Evolutionary conservation across 2,888 invertebrate species (phyloP).

Genomic region (Rotaria magnacalcarata): DNA sequence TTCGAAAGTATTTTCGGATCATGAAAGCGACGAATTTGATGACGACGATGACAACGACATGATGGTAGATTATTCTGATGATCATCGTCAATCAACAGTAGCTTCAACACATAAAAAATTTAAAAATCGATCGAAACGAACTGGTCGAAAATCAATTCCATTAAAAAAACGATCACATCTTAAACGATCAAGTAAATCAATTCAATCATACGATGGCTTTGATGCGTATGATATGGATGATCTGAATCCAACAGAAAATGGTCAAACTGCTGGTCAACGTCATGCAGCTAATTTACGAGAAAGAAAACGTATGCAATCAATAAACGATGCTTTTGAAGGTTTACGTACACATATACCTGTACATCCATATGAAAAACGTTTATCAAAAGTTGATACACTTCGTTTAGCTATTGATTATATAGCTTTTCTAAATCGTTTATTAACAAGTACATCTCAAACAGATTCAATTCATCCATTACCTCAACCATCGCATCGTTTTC

Average conservation of each 20-base stretch:
- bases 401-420: conserved; percentile 46
- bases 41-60: background rate
- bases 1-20: background rate
- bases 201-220: background rate
- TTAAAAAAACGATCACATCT: background rate
- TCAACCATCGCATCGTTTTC: conserved; percentile 22
- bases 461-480: conserved; percentile 7
- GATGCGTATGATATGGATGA: background rate
- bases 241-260: background rate
- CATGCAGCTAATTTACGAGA: conserved; percentile 46
- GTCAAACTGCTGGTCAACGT: conserved; percentile 6
- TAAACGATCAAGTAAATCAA: background rate
- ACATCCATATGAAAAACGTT: conserved; percentile 44
- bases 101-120: background rate
- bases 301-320: conserved; percentile 45
- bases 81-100: background rate
- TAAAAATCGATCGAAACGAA: background rate
- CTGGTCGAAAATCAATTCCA: background rate
- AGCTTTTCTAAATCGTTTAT: conserved; percentile 41
- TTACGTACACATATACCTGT: conserved; percentile 44
- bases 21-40: background rate
- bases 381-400: conserved; percentile 46
- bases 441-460: background rate
- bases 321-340: conserved; percentile 45
- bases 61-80: background rate